Percentiles rank a stretch among this genome's conserved stretches.
Conservation (phyloP, 37 sponge, comb jelly and placozoan genomes). For the Aphrocallistes beatrix region DNA sequence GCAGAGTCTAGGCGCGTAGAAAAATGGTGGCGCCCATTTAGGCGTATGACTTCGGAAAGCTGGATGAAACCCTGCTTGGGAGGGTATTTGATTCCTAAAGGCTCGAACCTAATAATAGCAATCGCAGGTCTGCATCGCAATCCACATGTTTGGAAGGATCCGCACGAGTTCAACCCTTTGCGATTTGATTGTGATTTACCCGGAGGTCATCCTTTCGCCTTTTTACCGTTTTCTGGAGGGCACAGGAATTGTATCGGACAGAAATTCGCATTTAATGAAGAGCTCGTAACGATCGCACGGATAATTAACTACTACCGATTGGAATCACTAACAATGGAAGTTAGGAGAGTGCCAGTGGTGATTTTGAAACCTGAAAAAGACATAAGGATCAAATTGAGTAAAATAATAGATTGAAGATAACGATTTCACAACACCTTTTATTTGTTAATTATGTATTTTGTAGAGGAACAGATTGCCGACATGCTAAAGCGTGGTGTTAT, state of each 20-base stretch:
- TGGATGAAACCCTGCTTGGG: too few relatives aligned
- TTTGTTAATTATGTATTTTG: too few relatives aligned
- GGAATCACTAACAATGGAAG: neutral
- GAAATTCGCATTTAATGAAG: neutral
- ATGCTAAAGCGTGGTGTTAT: neutral
- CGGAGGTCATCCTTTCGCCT: conserved; percentile 2
- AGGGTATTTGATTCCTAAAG: neutral
- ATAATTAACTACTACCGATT: neutral
- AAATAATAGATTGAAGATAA: too few relatives aligned
- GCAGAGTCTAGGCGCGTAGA: too few relatives aligned
- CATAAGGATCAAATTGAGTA: neutral
- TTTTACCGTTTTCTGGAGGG: neutral
- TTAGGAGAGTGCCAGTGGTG: neutral
- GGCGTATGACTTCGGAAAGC: too few relatives aligned
- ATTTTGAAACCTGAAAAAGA: neutral
- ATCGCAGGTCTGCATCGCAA: neutral
- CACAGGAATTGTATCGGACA: conserved; percentile 18
- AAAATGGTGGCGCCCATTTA: too few relatives aligned
- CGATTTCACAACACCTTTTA: too few relatives aligned
- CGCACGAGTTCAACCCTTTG: neutral
- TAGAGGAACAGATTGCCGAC: neutral
- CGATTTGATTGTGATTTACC: conserved; percentile 5
- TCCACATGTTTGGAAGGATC: neutral
- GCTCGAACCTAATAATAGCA: neutral
- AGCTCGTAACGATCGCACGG: neutral